Evolutionary conservation across 2,113 vertebrate species (phyloP).

Genomic region (Bufo gargarizans): DNA sequence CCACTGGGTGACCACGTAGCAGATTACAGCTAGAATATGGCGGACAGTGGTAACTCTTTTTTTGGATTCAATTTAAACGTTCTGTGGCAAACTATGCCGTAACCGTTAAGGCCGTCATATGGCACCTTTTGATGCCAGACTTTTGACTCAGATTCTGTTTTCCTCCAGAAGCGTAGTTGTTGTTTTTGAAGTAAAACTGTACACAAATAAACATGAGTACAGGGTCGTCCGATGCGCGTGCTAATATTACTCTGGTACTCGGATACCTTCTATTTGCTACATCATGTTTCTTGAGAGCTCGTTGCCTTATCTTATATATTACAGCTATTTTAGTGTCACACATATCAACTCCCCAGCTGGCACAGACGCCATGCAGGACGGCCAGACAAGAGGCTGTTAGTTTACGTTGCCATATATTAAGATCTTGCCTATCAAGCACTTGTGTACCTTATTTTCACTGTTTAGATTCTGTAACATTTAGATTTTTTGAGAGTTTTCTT

Average conservation of each 20-base stretch:
- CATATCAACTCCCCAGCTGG: conserved; percentile 24
- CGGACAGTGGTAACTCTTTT: no score
- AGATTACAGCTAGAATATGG: no score
- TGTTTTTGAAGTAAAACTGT: no score
- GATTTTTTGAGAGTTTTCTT: not conserved
- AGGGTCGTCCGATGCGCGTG: not conserved
- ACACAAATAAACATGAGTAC: not conserved
- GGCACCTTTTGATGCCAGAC: no score
- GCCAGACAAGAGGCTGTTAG: not conserved
- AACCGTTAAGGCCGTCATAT: no score
- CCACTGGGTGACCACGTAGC: no score
- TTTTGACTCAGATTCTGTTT: no score
- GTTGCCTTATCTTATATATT: conserved; percentile 28
- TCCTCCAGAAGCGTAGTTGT: no score
- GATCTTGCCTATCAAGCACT: conserved; percentile 7
- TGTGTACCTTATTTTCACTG: not conserved
- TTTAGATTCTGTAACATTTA: not conserved
- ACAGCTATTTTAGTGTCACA: not conserved
- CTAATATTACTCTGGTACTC: not conserved
- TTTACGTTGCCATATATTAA: not conserved
- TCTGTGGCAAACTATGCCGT: no score
- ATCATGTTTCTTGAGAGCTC: conserved; percentile 35
- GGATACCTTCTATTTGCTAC: not conserved
- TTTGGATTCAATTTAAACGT: no score
- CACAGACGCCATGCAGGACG: not conserved